These are phyloP conservation scores for Yponomeuta plumbellus DNA, from an alignment of 2,888 invertebrate genomes.

Conservation along the genomic window DNA sequence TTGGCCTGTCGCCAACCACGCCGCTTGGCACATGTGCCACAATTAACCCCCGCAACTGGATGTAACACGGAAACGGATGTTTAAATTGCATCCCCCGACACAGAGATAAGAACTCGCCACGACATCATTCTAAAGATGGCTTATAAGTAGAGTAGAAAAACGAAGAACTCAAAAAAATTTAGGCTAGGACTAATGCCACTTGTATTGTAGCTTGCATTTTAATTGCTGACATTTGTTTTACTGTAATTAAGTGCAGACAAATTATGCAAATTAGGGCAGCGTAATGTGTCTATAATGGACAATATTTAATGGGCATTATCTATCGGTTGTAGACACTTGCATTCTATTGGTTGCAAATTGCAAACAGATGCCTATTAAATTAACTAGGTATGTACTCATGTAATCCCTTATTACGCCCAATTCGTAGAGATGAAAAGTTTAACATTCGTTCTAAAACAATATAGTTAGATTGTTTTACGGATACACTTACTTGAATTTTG, in stretches of 20 bases:
- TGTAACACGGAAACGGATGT: slow-evolving; percentile 74
- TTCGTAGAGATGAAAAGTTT: too few species aligned
- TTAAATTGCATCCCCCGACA: slow-evolving; percentile 65
- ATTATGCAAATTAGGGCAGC: neutral
- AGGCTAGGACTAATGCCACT: neutral
- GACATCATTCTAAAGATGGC: neutral
- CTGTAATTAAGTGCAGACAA: neutral
- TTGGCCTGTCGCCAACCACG: slow-evolving; percentile 70
- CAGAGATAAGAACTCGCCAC: slow-evolving; percentile 49
- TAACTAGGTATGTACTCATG: too few species aligned
- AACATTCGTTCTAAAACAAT: too few species aligned
- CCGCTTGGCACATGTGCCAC: slow-evolving; percentile 64
- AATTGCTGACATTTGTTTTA: too few species aligned
- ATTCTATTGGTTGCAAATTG: neutral
- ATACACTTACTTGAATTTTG: too few species aligned
- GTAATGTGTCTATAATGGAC: too few species aligned
- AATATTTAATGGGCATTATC: neutral
- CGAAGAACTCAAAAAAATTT: neutral
- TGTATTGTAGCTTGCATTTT: neutral
- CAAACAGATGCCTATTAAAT: too few species aligned
- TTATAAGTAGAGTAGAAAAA: neutral
- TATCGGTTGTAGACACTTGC: neutral
- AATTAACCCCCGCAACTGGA: slow-evolving; percentile 69
- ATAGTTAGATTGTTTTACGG: too few species aligned
- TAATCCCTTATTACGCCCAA: too few species aligned